Conservation (phyloP, 2,797 vertebrate genomes). For the Acanthis flammea region DNA sequence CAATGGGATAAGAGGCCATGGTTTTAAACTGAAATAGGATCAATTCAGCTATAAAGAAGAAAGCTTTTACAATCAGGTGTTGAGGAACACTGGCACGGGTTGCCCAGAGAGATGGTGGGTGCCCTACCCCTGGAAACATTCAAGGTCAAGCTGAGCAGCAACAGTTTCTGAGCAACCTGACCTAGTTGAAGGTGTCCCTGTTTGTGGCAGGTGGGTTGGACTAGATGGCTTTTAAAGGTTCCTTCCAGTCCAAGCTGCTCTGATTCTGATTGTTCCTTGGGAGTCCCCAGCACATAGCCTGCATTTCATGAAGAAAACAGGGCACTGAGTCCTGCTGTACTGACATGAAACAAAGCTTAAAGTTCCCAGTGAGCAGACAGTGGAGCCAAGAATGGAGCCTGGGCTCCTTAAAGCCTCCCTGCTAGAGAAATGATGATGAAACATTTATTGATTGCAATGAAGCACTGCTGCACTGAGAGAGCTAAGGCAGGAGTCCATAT, state of each 20-base stretch:
- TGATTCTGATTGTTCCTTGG: not conserved
- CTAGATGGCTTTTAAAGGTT: not conserved
- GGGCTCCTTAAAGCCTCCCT: not conserved
- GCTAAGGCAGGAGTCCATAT: not conserved
- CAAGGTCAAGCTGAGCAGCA: not conserved
- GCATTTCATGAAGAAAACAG: not conserved
- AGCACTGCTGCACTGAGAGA: not conserved
- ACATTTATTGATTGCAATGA: not conserved
- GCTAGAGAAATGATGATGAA: not conserved
- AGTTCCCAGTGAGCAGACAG: not conserved
- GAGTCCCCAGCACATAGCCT: not conserved
- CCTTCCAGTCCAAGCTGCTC: not conserved
- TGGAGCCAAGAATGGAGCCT: not conserved
- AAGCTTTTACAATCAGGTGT: not conserved
- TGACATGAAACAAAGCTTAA: not conserved
- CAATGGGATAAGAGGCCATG: not conserved
- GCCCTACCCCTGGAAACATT: not conserved
- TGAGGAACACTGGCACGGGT: not conserved
- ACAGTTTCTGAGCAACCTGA: not conserved
- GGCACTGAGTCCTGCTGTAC: not conserved
- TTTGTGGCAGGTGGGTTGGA: fast-evolving
- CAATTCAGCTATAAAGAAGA: not conserved
- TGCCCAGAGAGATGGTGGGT: not conserved
- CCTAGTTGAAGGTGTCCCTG: not conserved
- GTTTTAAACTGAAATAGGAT: not conserved